phyloP scores from a whole-genome alignment of 2,797 vertebrate genomes.

The Fistularia commersonii region DNA sequence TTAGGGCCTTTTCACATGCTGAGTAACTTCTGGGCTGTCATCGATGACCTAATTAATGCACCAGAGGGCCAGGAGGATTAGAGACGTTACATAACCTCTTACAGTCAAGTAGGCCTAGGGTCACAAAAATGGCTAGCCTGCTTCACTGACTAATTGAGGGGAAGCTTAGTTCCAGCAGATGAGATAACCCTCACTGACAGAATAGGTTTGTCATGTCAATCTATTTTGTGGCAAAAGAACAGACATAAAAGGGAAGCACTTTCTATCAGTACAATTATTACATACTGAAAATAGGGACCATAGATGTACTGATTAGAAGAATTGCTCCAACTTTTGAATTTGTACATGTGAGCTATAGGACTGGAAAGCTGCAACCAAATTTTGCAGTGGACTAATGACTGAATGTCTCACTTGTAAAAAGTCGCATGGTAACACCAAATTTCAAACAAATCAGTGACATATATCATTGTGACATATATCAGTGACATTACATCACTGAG shows the following conservation, averaged over 20 bases:
- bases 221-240: background rate
- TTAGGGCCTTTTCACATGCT: constrained; percentile 41
- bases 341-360: too few relatives aligned
- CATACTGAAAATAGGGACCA: too few relatives aligned
- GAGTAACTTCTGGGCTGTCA: constrained; percentile 46
- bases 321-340: too few relatives aligned
- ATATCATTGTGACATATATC: background rate
- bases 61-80: constrained; percentile 35
- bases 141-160: constrained; percentile 23
- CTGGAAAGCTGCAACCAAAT: too few relatives aligned
- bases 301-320: too few relatives aligned
- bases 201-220: constrained; percentile 12
- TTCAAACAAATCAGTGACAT: background rate
- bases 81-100: constrained; percentile 52
- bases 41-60: constrained; percentile 36
- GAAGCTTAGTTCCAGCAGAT: constrained; percentile 6
- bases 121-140: constrained; percentile 25
- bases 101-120: constrained; percentile 15
- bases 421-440: too few relatives aligned
- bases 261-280: too few relatives aligned
- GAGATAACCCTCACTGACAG: background rate
- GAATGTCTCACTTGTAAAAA: too few relatives aligned
- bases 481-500: background rate
- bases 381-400: too few relatives aligned
- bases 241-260: background rate